Base-by-base conservation (phyloP, 2,113 vertebrate genomes). In the Sus scrofa region DNA sequence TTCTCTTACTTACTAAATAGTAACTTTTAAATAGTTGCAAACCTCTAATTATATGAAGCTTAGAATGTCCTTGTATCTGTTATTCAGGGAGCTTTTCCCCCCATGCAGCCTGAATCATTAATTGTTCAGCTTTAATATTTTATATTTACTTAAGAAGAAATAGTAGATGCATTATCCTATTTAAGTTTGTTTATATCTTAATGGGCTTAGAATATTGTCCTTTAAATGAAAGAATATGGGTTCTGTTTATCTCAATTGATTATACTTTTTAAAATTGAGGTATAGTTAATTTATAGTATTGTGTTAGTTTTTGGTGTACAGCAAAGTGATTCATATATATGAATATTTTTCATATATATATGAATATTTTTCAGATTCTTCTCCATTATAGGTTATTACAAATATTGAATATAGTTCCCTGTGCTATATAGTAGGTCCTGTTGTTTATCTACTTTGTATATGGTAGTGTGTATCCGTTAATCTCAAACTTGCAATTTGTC, bases 51-150 rank as follows among this genome's bases (percentile, higher is more conserved):
- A 93, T 93, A 89, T 71, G 27, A 91, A 77, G n/a, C 30, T 79
- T 89, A 68, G 1, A 52, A 39, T 27, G 30, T 70, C 22, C 7
- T 94, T 87, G 3, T 52, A 63, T 32, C 24, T 92, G 27, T 88
- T 93, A 85, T 78, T 86, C n/a, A 83, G n/a, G n/a, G 54, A 65
- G 32, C 1, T 60, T 2, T 27, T 50, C 16, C 1, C 16, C 1
- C 13, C 14, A 37, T 78, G 22, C 3, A 88, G 6, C 14, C 18
- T 91, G 67, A 94, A 32, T 90, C 34, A 77, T 91, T 87, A 58
- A 94, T 58, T 56, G 18, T 86, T 87, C 62, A 56, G 32, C 44
- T 94, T 95, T 87, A 83, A 90, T 87, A 89, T 60, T 74, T 92
- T 60, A 58, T 84, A 65, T 60, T 91, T 85, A 52, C 2, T 18